phyloP scores from a whole-genome alignment of 2,113 vertebrate genomes.

The Catharus bicknelli region DNA sequence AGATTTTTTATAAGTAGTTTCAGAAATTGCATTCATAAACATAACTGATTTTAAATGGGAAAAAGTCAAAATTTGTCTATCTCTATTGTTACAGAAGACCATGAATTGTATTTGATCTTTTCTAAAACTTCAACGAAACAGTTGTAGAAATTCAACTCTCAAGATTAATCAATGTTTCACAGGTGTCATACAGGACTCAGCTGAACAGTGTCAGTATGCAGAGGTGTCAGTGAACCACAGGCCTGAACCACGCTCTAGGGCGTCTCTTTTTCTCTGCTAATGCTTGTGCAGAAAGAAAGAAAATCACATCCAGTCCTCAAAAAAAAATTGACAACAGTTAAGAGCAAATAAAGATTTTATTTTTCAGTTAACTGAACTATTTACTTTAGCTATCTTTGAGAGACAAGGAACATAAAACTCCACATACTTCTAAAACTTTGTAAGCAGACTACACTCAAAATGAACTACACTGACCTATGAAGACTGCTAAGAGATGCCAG shows the following conservation, averaged over 20 bases:
- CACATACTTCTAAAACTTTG: background rate
- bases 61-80: background rate
- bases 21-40: background rate
- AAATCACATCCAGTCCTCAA: background rate
- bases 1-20: background rate
- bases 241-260: background rate
- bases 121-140: background rate
- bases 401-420: background rate
- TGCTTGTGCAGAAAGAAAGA: background rate
- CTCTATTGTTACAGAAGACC: background rate
- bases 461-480: background rate
- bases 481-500: constrained; percentile 10
- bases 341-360: background rate
- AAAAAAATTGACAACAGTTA: background rate
- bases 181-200: background rate
- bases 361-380: background rate
- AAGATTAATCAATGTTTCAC: background rate
- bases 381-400: background rate
- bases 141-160: background rate
- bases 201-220: background rate
- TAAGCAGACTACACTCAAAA: background rate
- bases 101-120: background rate
- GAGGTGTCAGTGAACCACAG: background rate
- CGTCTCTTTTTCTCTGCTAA: background rate
- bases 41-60: background rate